These are phyloP conservation scores for Helobdella robusta DNA, from an alignment of 2,888 invertebrate species.

Conservation along the genomic window DNA sequence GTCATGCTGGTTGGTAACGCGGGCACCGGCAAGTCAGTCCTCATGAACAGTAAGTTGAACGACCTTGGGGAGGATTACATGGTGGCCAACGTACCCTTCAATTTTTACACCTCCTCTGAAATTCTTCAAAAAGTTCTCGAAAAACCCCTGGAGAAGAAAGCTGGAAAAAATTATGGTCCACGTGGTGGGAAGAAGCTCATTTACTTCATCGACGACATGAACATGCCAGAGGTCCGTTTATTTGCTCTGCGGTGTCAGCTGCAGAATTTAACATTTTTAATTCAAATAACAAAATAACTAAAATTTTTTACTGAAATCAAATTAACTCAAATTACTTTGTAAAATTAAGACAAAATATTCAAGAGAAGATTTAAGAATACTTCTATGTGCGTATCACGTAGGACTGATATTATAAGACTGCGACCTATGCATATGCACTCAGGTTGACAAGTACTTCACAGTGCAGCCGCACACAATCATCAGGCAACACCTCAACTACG, in stretches of 20 bases:
- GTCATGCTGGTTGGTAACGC: constrained; percentile 85
- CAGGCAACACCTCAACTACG: constrained; percentile 86
- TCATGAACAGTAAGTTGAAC: constrained; percentile 71
- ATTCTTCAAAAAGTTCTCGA: constrained; percentile 64
- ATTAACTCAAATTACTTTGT: not conserved
- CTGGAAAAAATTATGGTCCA: constrained; percentile 86
- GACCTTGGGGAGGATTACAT: constrained; percentile 70
- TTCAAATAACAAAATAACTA: not conserved
- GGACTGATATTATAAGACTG: no score
- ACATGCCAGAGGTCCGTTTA: constrained; percentile 82
- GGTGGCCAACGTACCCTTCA: constrained; percentile 83
- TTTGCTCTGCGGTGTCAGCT: not conserved
- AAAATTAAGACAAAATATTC: no score
- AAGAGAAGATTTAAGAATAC: no score
- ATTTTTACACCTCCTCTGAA: constrained; percentile 80
- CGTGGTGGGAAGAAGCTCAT: constrained; percentile 87
- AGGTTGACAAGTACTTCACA: constrained; percentile 81
- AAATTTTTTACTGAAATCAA: not conserved
- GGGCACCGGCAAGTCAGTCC: constrained; percentile 88
- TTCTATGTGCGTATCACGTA: no score
- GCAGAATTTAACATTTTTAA: not conserved
- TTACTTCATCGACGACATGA: constrained; percentile 93
- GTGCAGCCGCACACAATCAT: constrained; percentile 92
- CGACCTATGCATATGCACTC: constrained; percentile 14
- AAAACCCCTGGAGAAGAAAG: constrained; percentile 89